Evolutionary conservation across 1,140 invertebrate species (phyloP).

Genomic region (Macrosteles quadrilineatus): DNA sequence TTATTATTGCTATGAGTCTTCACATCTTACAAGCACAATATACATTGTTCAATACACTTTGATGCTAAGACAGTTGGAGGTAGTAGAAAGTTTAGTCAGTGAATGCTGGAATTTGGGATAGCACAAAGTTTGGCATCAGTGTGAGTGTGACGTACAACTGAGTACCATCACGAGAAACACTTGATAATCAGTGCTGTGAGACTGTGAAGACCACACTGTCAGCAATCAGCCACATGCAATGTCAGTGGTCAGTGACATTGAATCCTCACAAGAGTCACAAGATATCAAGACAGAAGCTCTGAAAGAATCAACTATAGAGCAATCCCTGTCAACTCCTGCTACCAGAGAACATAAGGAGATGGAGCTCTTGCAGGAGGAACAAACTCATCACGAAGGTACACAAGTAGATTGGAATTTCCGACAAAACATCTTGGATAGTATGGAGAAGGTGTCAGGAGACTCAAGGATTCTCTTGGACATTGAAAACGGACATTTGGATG

Average conservation of each 20-base stretch:
- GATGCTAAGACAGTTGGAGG: too few species aligned
- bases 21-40: too few species aligned
- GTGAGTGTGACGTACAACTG: too few species aligned
- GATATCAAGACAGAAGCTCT: slow-evolving; percentile 37
- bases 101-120: too few species aligned
- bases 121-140: too few species aligned
- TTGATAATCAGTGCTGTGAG: too few species aligned
- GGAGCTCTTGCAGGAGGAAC: slow-evolving; percentile 47
- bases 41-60: too few species aligned
- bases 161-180: too few species aligned
- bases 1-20: too few species aligned
- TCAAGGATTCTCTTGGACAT: slow-evolving; percentile 68
- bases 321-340: slow-evolving; percentile 19
- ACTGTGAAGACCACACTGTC: slow-evolving; percentile 43
- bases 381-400: slow-evolving; percentile 65
- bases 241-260: too few species aligned
- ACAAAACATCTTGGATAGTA: slow-evolving; percentile 69
- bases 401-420: slow-evolving; percentile 70
- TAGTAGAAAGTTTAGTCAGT: too few species aligned
- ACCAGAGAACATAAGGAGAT: slow-evolving; percentile 31
- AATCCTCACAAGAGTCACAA: slow-evolving; percentile 39
- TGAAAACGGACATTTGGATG: slow-evolving; percentile 55
- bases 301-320: neutral
- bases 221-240: too few species aligned
- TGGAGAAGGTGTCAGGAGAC: slow-evolving; percentile 63